Evolutionary conservation across 1,140 invertebrate genomes (phyloP).

Genomic region (Ips typographus): DNA sequence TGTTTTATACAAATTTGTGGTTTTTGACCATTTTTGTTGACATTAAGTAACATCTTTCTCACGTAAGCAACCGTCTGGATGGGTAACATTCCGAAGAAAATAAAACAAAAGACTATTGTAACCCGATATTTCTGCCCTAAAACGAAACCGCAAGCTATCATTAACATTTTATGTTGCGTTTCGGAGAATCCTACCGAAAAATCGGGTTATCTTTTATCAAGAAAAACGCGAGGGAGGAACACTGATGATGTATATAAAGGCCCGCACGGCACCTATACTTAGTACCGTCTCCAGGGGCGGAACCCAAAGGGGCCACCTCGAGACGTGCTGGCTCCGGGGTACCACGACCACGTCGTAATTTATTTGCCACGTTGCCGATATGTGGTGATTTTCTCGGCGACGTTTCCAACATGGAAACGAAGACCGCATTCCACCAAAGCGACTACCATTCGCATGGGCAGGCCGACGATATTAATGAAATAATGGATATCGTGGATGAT

Average conservation of each 20-base stretch:
- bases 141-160: constrained; percentile 22
- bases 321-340: constrained; percentile 36
- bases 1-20: no score
- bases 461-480: constrained; percentile 16
- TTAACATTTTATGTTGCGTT: constrained; percentile 22
- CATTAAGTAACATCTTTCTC: no score
- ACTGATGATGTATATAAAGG: constrained; percentile 36
- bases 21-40: no score
- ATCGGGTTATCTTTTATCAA: constrained; percentile 31
- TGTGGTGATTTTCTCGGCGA: background rate
- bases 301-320: constrained; percentile 39
- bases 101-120: background rate
- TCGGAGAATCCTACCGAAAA: constrained; percentile 27
- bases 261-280: constrained; percentile 41
- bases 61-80: no score
- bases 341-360: constrained; percentile 22
- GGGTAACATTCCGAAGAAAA: background rate
- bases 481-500: constrained; percentile 27
- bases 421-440: background rate
- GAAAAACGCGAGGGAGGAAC: constrained; percentile 20
- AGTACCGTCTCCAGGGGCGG: constrained; percentile 45
- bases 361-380: constrained; percentile 23
- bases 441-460: background rate
- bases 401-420: background rate
- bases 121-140: constrained; percentile 17